Conservation (phyloP, 2,797 vertebrate genomes). For the Hybognathus amarus region DNA sequence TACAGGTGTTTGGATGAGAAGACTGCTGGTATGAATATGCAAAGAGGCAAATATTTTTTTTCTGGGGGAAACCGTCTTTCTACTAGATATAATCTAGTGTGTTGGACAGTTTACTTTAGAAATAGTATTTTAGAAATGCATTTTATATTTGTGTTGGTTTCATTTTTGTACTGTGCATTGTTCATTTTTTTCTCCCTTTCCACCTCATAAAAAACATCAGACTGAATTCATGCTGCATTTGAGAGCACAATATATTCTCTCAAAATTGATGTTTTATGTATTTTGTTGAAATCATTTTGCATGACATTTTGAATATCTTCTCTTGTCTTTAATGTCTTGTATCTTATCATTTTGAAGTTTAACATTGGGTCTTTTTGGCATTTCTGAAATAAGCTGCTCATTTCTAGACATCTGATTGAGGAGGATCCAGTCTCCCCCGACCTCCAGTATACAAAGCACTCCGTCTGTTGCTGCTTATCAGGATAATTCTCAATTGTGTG, state of each 20-base stretch:
- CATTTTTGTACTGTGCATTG: neutral
- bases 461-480: constrained; percentile 53
- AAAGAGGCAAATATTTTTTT: constrained; percentile 1
- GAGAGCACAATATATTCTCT: neutral
- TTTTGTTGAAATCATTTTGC: neutral
- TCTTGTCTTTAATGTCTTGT: neutral
- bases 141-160: neutral
- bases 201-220: neutral
- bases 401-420: constrained; percentile 13
- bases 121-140: neutral
- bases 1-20: constrained; percentile 50
- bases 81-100: neutral
- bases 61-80: neutral
- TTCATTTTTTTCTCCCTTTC: neutral
- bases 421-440: neutral
- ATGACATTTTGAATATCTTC: neutral
- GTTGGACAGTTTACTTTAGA: neutral
- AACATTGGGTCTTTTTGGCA: neutral
- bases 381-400: neutral
- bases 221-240: neutral
- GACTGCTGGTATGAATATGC: constrained; percentile 51
- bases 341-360: neutral
- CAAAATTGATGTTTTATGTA: neutral
- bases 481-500: constrained; percentile 33
- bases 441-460: constrained; percentile 33